A percentile compares a stretch with the other conserved stretches of the same genome.
Conservation (phyloP, 2,888 invertebrate genomes). For the Deroplatys truncata region DNA sequence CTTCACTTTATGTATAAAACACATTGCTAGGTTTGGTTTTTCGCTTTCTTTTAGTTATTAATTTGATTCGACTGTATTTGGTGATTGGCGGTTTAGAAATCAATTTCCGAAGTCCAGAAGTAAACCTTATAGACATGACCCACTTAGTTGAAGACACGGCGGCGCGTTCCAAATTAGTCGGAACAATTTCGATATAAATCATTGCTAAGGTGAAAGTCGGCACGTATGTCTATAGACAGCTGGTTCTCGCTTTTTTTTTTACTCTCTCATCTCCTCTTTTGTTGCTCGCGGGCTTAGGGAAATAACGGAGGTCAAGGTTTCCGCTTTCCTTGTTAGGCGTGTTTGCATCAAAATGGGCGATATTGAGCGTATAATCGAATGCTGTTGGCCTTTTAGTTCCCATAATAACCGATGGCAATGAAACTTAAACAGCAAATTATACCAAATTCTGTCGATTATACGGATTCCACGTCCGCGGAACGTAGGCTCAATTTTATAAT, state of each 20-base stretch:
- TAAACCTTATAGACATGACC: not conserved
- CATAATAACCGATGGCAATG: too few species aligned
- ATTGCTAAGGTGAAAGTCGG: not conserved
- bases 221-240: not conserved
- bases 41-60: too few species aligned
- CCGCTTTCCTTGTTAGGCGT: not conserved
- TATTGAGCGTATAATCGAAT: too few species aligned
- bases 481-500: too few species aligned
- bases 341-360: not conserved
- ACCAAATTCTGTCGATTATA: too few species aligned
- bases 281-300: not conserved
- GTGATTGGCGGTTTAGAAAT: not conserved
- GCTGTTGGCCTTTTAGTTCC: too few species aligned
- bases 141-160: not conserved
- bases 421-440: too few species aligned
- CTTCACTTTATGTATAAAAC: too few species aligned
- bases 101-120: not conserved
- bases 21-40: too few species aligned
- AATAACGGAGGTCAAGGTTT: not conserved
- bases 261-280: not conserved
- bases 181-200: not conserved
- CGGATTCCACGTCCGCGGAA: too few species aligned
- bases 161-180: not conserved
- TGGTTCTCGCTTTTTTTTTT: not conserved
- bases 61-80: too few species aligned